phyloP scores from a whole-genome alignment of 2,888 invertebrate genomes.

The Zhuqinia jingwanae region DNA sequence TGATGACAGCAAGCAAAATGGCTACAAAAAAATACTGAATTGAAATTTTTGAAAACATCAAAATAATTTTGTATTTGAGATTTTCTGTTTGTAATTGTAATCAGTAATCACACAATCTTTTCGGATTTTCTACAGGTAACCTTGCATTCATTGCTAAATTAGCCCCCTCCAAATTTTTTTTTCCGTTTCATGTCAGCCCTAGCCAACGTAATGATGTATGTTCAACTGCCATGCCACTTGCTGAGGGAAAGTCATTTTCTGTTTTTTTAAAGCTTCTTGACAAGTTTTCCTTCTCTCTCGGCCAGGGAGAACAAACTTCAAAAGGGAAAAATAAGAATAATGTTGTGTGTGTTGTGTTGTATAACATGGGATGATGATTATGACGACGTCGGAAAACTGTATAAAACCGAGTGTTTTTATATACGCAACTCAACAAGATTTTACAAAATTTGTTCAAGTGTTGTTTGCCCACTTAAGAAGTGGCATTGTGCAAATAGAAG shows the following conservation, averaged over 20 bases:
- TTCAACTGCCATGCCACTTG: slow-evolving; percentile 45
- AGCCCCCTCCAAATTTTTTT: slow-evolving; percentile 40
- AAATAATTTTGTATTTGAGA: slow-evolving; percentile 26
- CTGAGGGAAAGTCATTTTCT: slow-evolving; percentile 66
- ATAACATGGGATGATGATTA: slow-evolving; percentile 4
- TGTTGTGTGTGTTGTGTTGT: no score
- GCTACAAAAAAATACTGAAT: background rate
- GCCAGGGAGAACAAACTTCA: background rate
- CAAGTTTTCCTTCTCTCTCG: slow-evolving; percentile 30
- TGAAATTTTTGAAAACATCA: slow-evolving; percentile 50
- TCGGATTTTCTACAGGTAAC: background rate
- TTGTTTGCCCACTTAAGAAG: slow-evolving; percentile 11
- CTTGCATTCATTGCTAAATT: slow-evolving; percentile 54
- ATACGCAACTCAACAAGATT: slow-evolving; percentile 16
- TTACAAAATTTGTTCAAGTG: slow-evolving; percentile 38
- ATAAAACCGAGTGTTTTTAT: background rate
- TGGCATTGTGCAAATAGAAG: slow-evolving; percentile 7
- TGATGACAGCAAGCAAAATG: slow-evolving; percentile 52
- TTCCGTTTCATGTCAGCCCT: slow-evolving; percentile 29
- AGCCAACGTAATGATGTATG: slow-evolving; percentile 3
- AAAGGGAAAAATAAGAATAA: background rate
- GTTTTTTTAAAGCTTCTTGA: slow-evolving; percentile 18
- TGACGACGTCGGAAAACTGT: no score
- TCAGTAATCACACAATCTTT: no score
- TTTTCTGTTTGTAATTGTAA: no score